Base-by-base conservation (phyloP, 2,797 vertebrate species). In the Phataginus tetradactyla region DNA sequence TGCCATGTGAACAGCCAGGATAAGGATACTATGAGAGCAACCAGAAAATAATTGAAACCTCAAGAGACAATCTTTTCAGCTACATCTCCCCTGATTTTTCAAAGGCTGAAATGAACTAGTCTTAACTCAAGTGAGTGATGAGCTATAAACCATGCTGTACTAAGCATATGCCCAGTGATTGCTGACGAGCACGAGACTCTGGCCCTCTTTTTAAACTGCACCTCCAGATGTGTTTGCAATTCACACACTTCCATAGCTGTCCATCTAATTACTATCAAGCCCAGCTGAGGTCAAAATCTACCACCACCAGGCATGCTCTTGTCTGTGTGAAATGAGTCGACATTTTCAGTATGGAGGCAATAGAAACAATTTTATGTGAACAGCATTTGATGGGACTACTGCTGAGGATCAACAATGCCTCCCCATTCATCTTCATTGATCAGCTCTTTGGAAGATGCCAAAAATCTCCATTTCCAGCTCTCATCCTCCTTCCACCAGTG, bases 31-130 rank as follows among this genome's bases (percentile, higher is more conserved):
- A 17, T 59, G 25, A 83, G 3, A 90, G 27, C 75, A 71, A 95
- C 15, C 23, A 85, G n/a, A 77, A 90, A 86, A 91, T 42, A 93
- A 66, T 18, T 57, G 64, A 91, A 91, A 88, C n/a, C 57, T 91
- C 72, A 91, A 78, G 68, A 74, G 51, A 93, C 12, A 91, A 45
- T 59, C 34, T 84, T 94, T 96, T 61, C 21, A n/a, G 45, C 17
- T 20, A 45, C 4, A 71, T 45, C 39, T 53, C 20, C 34, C 25
- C 23, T 87, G 51, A 88, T 45, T 69, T 91, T 84, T 84, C 85
- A 88, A 87, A 85, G 51, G 7, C 25, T 84, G 6, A 61, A 51
- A 66, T 53, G 17, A 78, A 51, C 17, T 63, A 49, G 23, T 86
- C 69, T 89, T 86, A 81, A 75, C 12, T 72, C 61, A 78, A 84